Conservation (phyloP, 2,888 invertebrate species). For the Apotomis betuletana region DNA sequence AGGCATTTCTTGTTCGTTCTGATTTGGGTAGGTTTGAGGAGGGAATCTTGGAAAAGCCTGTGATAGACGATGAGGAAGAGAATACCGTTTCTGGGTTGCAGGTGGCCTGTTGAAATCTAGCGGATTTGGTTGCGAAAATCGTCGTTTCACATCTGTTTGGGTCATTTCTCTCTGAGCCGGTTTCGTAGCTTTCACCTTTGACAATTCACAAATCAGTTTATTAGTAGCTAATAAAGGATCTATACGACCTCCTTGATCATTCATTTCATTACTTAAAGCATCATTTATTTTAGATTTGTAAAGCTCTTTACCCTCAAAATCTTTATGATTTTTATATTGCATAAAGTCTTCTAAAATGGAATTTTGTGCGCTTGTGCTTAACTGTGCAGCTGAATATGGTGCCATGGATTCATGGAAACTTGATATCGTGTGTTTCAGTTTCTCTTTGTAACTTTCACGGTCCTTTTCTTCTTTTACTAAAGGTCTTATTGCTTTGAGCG, state of each 20-base stretch:
- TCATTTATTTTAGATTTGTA: constrained; percentile 57
- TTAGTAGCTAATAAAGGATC: constrained; percentile 57
- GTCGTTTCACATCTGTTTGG: constrained; percentile 48
- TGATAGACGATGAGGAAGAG: constrained; percentile 9
- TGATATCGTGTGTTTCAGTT: constrained; percentile 55
- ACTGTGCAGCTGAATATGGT: constrained; percentile 43
- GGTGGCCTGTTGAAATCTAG: not conserved
- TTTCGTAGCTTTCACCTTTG: constrained; percentile 48
- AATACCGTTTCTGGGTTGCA: not conserved
- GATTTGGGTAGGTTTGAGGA: not conserved
- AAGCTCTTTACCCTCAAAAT: constrained; percentile 52
- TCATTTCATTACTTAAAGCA: constrained; percentile 44
- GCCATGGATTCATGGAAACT: constrained; percentile 50
- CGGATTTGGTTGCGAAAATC: constrained; percentile 46
- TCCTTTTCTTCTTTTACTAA: constrained; percentile 57
- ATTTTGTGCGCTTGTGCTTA: constrained; percentile 52
- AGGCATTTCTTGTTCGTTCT: not conserved
- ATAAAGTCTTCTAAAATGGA: constrained; percentile 64
- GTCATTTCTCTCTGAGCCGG: constrained; percentile 44
- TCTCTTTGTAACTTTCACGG: constrained; percentile 57
- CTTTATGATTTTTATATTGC: constrained; percentile 54
- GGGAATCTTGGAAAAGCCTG: not conserved
- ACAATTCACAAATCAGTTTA: constrained; percentile 60
- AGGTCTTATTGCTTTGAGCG: constrained; percentile 56
- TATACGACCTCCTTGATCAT: constrained; percentile 20